phyloP scores from a whole-genome alignment of 2,113 vertebrate species.

The Colius striatus region DNA sequence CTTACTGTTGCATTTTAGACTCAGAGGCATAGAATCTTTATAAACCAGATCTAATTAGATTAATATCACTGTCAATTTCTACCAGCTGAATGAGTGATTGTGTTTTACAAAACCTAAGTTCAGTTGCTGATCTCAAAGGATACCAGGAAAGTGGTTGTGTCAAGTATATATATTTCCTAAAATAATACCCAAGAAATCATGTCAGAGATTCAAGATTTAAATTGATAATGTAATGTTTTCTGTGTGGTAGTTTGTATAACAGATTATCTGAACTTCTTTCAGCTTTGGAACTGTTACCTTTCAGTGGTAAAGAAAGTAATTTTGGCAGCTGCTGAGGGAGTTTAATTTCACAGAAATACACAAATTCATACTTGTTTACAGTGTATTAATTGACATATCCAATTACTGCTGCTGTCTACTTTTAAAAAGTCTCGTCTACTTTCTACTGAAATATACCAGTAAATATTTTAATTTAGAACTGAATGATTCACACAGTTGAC shows the following conservation, averaged over 20 bases:
- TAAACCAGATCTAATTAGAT: neutral
- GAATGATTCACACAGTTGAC: neutral
- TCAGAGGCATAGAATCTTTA: neutral
- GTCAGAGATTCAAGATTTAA: neutral
- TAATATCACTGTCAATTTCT: neutral
- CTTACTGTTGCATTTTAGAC: neutral
- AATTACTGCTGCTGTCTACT: neutral
- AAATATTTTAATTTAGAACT: neutral
- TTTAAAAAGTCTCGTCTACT: neutral
- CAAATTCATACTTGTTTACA: neutral
- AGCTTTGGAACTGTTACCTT: neutral
- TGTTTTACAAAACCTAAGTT: constrained; percentile 20
- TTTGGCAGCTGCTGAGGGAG: neutral
- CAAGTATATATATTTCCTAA: neutral
- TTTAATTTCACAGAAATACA: neutral
- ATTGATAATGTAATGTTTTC: neutral
- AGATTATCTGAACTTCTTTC: neutral
- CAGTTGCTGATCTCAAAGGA: neutral
- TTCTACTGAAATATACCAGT: neutral
- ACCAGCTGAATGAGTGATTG: neutral
- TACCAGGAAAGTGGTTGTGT: neutral
- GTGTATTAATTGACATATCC: neutral
- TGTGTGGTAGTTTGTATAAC: neutral
- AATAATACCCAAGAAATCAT: neutral
- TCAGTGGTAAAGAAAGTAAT: neutral